Percentiles rank a stretch among this genome's conserved stretches.
Evolutionary conservation across 2,797 vertebrate species (phyloP).

Genomic region (Vultur gryphus): DNA sequence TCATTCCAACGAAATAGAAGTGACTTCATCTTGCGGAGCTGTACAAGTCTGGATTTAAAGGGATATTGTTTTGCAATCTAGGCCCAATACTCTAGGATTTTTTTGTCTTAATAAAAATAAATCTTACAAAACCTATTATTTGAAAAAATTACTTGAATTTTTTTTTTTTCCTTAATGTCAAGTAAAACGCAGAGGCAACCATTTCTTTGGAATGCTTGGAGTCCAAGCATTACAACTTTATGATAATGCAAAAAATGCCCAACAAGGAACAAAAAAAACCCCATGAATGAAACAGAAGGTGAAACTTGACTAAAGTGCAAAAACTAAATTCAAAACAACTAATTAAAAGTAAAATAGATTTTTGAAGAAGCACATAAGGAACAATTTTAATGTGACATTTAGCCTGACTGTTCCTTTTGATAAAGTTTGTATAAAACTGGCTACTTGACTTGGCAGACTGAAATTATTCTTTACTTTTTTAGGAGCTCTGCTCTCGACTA

Average conservation of each 20-base stretch:
- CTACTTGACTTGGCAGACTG: not conserved
- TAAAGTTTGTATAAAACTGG: not conserved
- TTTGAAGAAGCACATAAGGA: not conserved
- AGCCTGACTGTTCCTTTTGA: not conserved
- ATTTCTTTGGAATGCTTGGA: not conserved
- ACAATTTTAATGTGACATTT: not conserved
- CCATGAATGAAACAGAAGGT: not conserved
- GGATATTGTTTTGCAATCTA: not conserved
- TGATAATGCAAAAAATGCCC: not conserved
- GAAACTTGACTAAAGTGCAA: not conserved
- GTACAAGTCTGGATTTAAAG: not conserved
- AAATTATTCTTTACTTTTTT: not conserved
- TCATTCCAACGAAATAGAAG: not conserved
- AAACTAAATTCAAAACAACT: not conserved
- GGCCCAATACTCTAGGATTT: not conserved
- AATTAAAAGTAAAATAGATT: not conserved
- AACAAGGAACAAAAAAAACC: not conserved
- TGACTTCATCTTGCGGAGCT: conserved; percentile 1
- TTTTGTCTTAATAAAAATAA: conserved; percentile 27
- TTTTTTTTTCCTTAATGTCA: not conserved
- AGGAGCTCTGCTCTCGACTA: not conserved
- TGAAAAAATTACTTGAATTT: not conserved
- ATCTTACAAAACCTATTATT: not conserved
- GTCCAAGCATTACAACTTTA: not conserved
- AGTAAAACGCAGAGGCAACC: not conserved